phyloP scores from a whole-genome alignment of 64 coral and sea anemone species.

The Montipora sp. region DNA sequence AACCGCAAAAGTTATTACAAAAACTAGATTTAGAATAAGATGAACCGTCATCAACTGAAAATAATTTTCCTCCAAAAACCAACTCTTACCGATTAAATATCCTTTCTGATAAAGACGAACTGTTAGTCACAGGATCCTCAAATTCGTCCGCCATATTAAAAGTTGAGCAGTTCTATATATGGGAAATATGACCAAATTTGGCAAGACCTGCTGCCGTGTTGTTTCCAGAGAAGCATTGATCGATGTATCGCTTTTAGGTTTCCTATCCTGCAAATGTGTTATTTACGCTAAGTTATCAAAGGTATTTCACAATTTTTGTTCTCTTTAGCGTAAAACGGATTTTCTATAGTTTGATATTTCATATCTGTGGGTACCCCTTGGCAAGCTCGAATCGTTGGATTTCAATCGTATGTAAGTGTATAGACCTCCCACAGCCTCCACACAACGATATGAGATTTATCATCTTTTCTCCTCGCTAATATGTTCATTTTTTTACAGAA shows the following conservation, averaged over 20 bases:
- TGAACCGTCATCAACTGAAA: background rate
- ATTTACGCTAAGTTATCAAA: background rate
- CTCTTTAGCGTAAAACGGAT: background rate
- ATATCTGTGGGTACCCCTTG: background rate
- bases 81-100: constrained; percentile 22
- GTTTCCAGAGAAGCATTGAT: background rate
- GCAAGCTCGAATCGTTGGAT: too few species aligned
- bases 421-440: background rate
- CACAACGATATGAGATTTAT: too few species aligned
- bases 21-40: background rate
- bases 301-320: background rate
- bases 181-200: constrained; percentile 78
- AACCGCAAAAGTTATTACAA: too few species aligned
- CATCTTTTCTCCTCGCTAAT: too few species aligned
- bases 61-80: background rate
- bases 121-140: background rate
- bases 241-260: background rate
- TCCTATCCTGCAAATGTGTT: background rate
- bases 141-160: constrained; percentile 74
- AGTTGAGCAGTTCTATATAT: constrained; percentile 17
- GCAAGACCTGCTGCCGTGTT: background rate
- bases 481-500: background rate
- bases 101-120: background rate
- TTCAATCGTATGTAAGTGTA: background rate
- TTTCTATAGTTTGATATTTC: background rate